These are phyloP conservation scores for Hydrocynus forskahlii DNA, from an alignment of 2,797 vertebrate genomes.

Conservation along the genomic window DNA sequence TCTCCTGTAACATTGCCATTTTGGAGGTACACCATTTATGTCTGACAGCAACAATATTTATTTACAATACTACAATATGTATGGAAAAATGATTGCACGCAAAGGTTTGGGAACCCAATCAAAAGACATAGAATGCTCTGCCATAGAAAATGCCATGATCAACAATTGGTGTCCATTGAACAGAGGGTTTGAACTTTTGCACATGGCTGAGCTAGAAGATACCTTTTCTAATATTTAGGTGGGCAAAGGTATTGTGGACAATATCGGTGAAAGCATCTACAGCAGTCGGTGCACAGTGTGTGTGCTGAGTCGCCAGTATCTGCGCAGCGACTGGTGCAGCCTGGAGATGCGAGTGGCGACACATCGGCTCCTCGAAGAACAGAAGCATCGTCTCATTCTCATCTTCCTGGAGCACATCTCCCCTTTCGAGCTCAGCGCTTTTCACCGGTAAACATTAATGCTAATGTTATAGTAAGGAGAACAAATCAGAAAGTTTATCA, in stretches of 20 bases:
- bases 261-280: conserved; percentile 57
- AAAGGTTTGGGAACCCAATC: too few relatives aligned
- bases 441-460: conserved; percentile 48
- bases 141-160: too few relatives aligned
- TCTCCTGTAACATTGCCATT: too few relatives aligned
- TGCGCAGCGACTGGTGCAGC: conserved; percentile 55
- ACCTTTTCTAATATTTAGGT: conserved; percentile 31
- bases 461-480: neutral
- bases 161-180: too few relatives aligned
- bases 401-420: conserved; percentile 62
- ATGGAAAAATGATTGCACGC: too few relatives aligned
- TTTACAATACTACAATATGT: too few relatives aligned
- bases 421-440: conserved; percentile 56
- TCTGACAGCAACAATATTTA: too few relatives aligned
- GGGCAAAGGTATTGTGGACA: conserved; percentile 59
- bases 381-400: conserved; percentile 57
- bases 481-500: neutral
- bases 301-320: conserved; percentile 54
- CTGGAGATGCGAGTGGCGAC: conserved; percentile 59
- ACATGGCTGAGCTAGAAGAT: too few relatives aligned
- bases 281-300: conserved; percentile 53
- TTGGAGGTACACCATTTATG: too few relatives aligned
- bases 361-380: conserved; percentile 51
- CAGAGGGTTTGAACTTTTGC: too few relatives aligned
- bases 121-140: too few relatives aligned